Evolutionary conservation across 1,140 invertebrate species (phyloP).

Genomic region (Ectropis grisescens): DNA sequence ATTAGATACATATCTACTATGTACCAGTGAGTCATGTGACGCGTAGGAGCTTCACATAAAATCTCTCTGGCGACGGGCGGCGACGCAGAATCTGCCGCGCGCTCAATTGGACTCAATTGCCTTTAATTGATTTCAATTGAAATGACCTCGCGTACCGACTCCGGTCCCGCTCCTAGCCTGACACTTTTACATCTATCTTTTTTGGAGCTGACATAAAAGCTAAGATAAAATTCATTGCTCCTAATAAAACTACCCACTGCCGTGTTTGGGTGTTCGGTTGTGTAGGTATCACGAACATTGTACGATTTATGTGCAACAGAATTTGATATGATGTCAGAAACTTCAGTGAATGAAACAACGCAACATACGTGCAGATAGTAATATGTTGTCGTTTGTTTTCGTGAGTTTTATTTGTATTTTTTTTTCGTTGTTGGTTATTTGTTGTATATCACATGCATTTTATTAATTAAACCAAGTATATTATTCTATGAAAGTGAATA

Average conservation of each 20-base stretch:
- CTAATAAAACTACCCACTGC: constrained; percentile 20
- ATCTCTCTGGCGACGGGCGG: constrained; percentile 51
- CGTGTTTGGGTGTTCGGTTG: not conserved
- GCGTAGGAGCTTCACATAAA: constrained; percentile 48
- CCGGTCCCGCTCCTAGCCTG: constrained; percentile 55
- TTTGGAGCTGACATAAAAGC: constrained; percentile 62
- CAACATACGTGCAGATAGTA: too few relatives aligned
- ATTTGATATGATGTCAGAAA: too few relatives aligned
- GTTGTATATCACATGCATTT: too few relatives aligned
- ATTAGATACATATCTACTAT: too few relatives aligned
- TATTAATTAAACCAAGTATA: too few relatives aligned
- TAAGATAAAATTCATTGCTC: constrained; percentile 47
- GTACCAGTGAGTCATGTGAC: constrained; percentile 51
- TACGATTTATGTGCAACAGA: too few relatives aligned
- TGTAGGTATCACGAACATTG: not conserved
- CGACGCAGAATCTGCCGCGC: constrained; percentile 61
- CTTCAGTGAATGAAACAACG: too few relatives aligned
- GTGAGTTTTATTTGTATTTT: too few relatives aligned
- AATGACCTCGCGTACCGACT: constrained; percentile 61
- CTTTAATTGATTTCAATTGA: constrained; percentile 67
- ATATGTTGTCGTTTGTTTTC: too few relatives aligned
- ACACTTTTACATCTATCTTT: constrained; percentile 68
- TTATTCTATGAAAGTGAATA: too few relatives aligned
- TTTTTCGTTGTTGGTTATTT: too few relatives aligned
- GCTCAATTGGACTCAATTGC: constrained; percentile 64